Percentiles rank a stretch among this genome's conserved stretches.
Conservation (phyloP, 2,888 invertebrate species). For the Silvanus unidentatus region DNA sequence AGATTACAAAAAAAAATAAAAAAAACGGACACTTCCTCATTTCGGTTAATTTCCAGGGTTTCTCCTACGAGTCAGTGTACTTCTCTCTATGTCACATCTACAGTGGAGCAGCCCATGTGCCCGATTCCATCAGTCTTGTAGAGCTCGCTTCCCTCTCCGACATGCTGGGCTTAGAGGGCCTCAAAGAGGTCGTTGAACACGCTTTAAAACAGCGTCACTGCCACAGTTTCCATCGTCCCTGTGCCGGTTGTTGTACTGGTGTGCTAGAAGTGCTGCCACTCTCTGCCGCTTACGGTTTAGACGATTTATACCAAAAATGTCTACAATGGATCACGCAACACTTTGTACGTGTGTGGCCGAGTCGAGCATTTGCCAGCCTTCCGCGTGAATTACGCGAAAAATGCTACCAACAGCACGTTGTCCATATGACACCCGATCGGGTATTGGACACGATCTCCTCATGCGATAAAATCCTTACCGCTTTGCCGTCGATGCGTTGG, state of each 20-base stretch:
- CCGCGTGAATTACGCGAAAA: conserved; percentile 77
- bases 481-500: conserved; percentile 75
- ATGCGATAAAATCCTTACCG: conserved; percentile 73
- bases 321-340: conserved; percentile 82
- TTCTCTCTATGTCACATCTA: conserved; percentile 92
- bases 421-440: conserved; percentile 67
- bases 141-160: conserved; percentile 85
- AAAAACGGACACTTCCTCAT: too few species aligned
- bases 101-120: conserved; percentile 84
- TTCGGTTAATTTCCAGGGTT: conserved; percentile 59
- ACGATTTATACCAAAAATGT: conserved; percentile 81
- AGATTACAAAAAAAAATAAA: too few species aligned
- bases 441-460: conserved; percentile 78
- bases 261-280: conserved; percentile 80
- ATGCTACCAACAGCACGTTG: conserved; percentile 76
- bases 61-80: conserved; percentile 78
- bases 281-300: conserved; percentile 77
- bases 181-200: conserved; percentile 87
- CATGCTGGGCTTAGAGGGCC: conserved; percentile 82
- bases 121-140: conserved; percentile 77
- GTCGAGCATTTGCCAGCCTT: conserved; percentile 79
- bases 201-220: conserved; percentile 75
- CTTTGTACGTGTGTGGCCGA: conserved; percentile 86
- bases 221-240: conserved; percentile 93
- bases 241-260: conserved; percentile 79